Conservation (phyloP, 1,140 invertebrate genomes). For the Idris sp. region DNA sequence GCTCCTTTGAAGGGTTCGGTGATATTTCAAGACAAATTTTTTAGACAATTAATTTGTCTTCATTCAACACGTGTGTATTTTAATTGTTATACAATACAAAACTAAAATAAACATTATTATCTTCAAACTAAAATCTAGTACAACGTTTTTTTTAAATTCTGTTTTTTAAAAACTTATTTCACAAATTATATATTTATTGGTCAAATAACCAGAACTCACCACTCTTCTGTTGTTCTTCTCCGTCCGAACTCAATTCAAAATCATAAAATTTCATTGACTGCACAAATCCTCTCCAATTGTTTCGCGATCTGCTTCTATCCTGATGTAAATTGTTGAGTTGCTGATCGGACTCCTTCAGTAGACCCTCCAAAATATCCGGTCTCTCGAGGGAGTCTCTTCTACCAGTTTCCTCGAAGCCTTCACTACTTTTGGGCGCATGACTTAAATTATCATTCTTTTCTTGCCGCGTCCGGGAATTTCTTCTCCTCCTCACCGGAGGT, state of each 20-base stretch:
- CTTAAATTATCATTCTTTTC: conserved; percentile 6
- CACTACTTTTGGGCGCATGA: neutral
- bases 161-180: too few relatives aligned
- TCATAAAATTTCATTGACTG: conserved; percentile 64
- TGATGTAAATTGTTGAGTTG: conserved; percentile 67
- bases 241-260: conserved; percentile 70
- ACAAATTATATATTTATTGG: too few relatives aligned
- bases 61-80: neutral
- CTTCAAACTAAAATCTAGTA: too few relatives aligned
- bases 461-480: conserved; percentile 24
- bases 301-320: conserved; percentile 66
- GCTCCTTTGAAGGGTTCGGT: conserved; percentile 7
- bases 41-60: conserved; percentile 27
- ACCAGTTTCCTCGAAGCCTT: conserved; percentile 3
- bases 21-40: conserved; percentile 13
- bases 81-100: conserved; percentile 1
- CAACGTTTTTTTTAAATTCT: too few relatives aligned
- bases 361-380: conserved; percentile 71
- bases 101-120: too few relatives aligned
- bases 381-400: conserved; percentile 28
- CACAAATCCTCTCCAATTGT: conserved; percentile 63
- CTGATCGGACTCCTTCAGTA: conserved; percentile 69
- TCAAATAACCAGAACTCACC: too few relatives aligned
- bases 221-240: conserved; percentile 69
- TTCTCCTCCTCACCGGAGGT: conserved; percentile 31